phyloP scores from a whole-genome alignment of 2,797 vertebrate species.

The Sebastolobus altivelis region DNA sequence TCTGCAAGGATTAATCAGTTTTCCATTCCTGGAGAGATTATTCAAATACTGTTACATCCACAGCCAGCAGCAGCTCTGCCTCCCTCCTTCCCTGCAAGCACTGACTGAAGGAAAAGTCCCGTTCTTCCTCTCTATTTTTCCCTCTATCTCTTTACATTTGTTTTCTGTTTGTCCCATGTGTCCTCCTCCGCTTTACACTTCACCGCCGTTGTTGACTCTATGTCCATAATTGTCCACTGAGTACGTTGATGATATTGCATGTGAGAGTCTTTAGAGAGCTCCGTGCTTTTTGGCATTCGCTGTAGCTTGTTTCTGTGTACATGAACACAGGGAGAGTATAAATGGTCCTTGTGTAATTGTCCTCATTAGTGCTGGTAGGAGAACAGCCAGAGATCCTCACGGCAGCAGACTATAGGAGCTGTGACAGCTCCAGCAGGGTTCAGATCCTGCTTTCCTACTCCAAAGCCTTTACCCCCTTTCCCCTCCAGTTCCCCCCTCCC shows the following conservation, averaged over 20 bases:
- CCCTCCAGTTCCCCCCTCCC: neutral
- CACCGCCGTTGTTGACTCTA: neutral
- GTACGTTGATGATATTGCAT: conserved; percentile 14
- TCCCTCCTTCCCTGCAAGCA: conserved; percentile 16
- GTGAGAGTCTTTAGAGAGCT: conserved; percentile 14
- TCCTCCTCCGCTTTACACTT: neutral
- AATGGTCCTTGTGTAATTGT: conserved; percentile 68
- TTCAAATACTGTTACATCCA: conserved; percentile 80
- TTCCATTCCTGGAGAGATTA: conserved; percentile 86
- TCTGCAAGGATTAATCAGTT: conserved; percentile 83
- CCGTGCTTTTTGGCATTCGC: conserved; percentile 2
- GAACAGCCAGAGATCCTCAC: conserved; percentile 57
- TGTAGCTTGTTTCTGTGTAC: conserved; percentile 23
- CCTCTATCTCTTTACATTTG: neutral
- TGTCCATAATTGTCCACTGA: conserved; percentile 14
- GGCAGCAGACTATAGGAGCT: conserved; percentile 36
- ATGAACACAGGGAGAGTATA: conserved; percentile 25
- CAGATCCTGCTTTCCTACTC: conserved; percentile 46
- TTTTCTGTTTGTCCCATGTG: neutral
- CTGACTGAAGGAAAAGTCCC: conserved; percentile 17
- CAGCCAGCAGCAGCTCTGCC: conserved; percentile 53
- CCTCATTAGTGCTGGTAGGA: conserved; percentile 65
- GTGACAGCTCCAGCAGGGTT: conserved; percentile 66
- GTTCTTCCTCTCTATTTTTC: neutral
- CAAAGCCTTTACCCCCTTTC: conserved; percentile 23